Base-by-base conservation (phyloP, 2,888 invertebrate genomes). In the Ypsolopha scabrella region DNA sequence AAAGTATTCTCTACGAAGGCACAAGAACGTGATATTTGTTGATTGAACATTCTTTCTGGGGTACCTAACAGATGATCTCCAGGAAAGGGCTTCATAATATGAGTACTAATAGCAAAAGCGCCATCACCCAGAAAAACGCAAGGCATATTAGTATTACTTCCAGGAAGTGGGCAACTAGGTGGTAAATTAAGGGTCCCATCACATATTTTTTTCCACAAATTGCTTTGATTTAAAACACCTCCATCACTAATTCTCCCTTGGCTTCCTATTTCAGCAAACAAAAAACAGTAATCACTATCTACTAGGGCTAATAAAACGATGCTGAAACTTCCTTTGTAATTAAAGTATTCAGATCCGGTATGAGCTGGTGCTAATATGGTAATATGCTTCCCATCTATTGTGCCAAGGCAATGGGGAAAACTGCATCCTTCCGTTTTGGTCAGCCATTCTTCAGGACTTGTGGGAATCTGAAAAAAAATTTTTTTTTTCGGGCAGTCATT, bases 51-150 rank as follows among this genome's bases (percentile, higher is more conserved):
- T 34, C 46, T 46, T 46, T 46, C 34, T 24, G 46, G 46, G 8
- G 46, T 33, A 34, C 46, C 46, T 46, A 46, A 7, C 34, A n/a
- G 24, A 44, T 52, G 52, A 38, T 44, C 36, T 34, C 52, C 52
- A 37, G 44, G 48, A 37, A 37, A 52, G 10, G 52, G 52, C 11
- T 48, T 48, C 48, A 52, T 43, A 10, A 52, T 33, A 37, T 41
- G 9, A 13, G 13, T 36, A 36, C 35, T 39, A 10, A 51, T 35
- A 34, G 48, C 48, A 51, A 51, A 51, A 35, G 51, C 51, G 35
- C 51, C 47, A 37, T 51, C 51, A 36, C 33, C 47, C n/a, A 51
- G 14, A 41, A 51, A 47, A 7, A 51, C 47, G 24, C 48, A 51
- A 8, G 48, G 51, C 34, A 51, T n/a, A n/a, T 43, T 11, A n/a